Conservation (phyloP, 2,797 vertebrate genomes). For the Cottoperca gobio region DNA sequence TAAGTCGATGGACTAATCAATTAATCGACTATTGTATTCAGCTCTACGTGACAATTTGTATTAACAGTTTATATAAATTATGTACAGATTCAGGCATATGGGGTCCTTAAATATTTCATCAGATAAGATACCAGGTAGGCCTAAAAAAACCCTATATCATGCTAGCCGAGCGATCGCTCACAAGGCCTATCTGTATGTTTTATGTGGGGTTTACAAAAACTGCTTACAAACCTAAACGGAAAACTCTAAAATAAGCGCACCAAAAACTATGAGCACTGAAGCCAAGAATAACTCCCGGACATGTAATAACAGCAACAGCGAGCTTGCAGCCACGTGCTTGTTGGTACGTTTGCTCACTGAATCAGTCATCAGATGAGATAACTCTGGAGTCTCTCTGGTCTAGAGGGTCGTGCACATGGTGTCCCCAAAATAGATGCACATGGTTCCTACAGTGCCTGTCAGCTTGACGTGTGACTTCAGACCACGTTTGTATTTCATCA, state of each 20-base stretch:
- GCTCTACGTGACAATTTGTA: neutral
- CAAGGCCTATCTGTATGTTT: neutral
- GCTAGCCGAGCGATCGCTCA: neutral
- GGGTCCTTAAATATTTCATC: neutral
- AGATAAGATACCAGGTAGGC: neutral
- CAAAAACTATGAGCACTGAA: neutral
- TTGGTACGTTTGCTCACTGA: constrained; percentile 12
- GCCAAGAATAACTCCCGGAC: constrained; percentile 31
- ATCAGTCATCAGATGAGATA: constrained; percentile 32
- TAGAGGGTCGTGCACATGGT: constrained; percentile 46
- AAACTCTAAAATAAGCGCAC: neutral
- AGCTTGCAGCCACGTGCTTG: constrained; percentile 17
- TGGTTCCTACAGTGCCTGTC: constrained; percentile 34
- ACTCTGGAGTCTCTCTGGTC: constrained; percentile 32
- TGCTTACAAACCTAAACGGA: neutral
- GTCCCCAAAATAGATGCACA: constrained; percentile 69
- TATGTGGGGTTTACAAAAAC: constrained; percentile 1
- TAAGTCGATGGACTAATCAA: neutral
- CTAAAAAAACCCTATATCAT: neutral
- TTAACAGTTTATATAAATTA: neutral
- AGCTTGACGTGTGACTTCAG: constrained; percentile 30
- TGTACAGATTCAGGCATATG: neutral
- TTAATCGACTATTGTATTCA: neutral
- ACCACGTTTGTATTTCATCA: constrained; percentile 23
- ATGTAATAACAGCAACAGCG: constrained; percentile 21